These are phyloP conservation scores for Spatulosminthurus flaviceps DNA, from an alignment of 2,888 invertebrate genomes.

Conservation along the genomic window DNA sequence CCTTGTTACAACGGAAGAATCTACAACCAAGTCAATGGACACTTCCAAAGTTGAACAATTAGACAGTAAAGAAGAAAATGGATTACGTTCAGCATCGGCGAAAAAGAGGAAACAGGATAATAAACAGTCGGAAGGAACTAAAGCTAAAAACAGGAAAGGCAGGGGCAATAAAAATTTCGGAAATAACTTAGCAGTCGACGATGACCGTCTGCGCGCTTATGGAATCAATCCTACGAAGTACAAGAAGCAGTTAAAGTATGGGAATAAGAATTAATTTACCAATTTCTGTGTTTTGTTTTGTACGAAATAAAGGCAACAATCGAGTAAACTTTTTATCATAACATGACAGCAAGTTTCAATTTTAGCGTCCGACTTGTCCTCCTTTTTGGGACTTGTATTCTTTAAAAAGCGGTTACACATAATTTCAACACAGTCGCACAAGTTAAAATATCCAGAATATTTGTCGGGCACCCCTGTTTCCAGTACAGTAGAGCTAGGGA, in stretches of 20 bases:
- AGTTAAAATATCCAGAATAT: too few species aligned
- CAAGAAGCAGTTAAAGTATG: slow-evolving; percentile 76
- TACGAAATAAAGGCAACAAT: too few species aligned
- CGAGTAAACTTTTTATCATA: too few species aligned
- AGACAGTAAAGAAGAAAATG: neutral
- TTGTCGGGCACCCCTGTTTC: too few species aligned
- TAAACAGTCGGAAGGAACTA: neutral
- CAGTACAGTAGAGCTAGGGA: too few species aligned
- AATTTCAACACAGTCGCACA: too few species aligned
- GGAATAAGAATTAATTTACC: slow-evolving; percentile 25
- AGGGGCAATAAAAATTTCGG: neutral
- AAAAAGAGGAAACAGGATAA: neutral
- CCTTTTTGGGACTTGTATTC: too few species aligned
- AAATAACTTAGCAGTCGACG: slow-evolving; percentile 68
- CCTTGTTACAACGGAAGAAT: neutral
- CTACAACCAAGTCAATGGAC: slow-evolving; percentile 11
- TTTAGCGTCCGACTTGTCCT: too few species aligned
- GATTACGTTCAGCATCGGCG: slow-evolving; percentile 6
- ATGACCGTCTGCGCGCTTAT: slow-evolving; percentile 87
- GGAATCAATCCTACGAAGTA: slow-evolving; percentile 92
- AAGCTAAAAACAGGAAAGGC: slow-evolving; percentile 26
- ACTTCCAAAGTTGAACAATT: neutral
- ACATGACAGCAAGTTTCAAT: too few species aligned
- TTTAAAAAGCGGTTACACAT: too few species aligned
- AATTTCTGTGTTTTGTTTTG: too few species aligned